Conservation (phyloP, 2,113 vertebrate genomes). For the Notothenia coriiceps region DNA sequence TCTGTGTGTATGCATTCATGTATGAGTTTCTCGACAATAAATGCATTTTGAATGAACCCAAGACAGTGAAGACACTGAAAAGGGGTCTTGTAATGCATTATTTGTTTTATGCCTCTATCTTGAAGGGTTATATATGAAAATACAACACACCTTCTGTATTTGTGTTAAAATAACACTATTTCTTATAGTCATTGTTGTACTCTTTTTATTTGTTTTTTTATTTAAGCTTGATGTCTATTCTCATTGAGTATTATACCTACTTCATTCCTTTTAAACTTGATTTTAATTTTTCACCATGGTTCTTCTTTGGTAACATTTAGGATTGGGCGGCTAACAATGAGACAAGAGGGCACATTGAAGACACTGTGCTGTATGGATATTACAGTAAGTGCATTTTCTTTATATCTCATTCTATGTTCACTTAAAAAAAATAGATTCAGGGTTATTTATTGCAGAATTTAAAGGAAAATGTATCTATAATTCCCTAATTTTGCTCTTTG, state of each 20-base stretch:
- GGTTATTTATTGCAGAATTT: neutral
- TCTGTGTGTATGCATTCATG: neutral
- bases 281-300: neutral
- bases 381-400: slow-evolving; percentile 90
- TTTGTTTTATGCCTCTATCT: too few relatives aligned
- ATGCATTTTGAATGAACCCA: too few relatives aligned
- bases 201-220: neutral
- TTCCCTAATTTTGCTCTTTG: neutral
- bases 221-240: neutral
- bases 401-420: neutral
- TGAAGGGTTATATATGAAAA: too few relatives aligned
- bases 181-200: neutral
- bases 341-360: slow-evolving; percentile 91
- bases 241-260: neutral
- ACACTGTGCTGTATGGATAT: slow-evolving; percentile 94
- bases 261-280: slow-evolving; percentile 5
- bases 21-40: too few relatives aligned
- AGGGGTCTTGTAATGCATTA: too few relatives aligned
- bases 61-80: too few relatives aligned
- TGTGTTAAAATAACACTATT: too few relatives aligned
- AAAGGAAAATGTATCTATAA: neutral
- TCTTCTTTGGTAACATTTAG: slow-evolving; percentile 62
- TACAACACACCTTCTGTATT: too few relatives aligned
- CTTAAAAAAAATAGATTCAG: neutral
- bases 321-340: slow-evolving; percentile 94